These are phyloP conservation scores for Microplitis deprimator DNA, from an alignment of 2,888 invertebrate species.

Conservation along the genomic window DNA sequence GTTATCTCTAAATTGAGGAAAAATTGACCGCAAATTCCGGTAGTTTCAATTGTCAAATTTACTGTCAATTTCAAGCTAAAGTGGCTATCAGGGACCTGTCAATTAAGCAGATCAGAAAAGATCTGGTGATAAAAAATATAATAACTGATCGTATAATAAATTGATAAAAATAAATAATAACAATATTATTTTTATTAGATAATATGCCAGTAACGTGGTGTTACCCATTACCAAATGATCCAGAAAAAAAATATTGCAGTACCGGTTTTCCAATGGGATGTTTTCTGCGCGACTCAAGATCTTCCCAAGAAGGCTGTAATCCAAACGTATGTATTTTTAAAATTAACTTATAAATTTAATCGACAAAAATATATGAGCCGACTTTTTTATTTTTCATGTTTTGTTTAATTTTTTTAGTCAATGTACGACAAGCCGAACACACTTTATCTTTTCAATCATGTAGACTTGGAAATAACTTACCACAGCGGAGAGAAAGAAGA, in stretches of 20 bases:
- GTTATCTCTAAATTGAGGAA: no score
- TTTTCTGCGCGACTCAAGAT: conserved; percentile 76
- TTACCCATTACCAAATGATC: conserved; percentile 78
- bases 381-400: conserved; percentile 3
- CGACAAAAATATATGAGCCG: conserved; percentile 19
- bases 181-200: conserved; percentile 73
- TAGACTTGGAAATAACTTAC: conserved; percentile 93
- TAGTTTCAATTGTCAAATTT: no score
- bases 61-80: no score
- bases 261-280: conserved; percentile 99
- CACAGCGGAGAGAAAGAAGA: conserved; percentile 91
- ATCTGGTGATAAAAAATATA: not conserved
- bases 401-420: conserved; percentile 62
- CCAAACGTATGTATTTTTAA: conserved; percentile 56
- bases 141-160: not conserved
- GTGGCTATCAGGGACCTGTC: no score
- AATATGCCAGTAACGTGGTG: conserved; percentile 99
- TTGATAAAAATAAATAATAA: conserved; percentile 3
- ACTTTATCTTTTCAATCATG: conserved; percentile 97
- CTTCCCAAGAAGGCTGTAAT: conserved; percentile 59
- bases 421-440: conserved; percentile 78
- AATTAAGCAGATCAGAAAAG: no score
- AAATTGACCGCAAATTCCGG: no score
- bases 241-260: conserved; percentile 85
- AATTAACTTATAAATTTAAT: not conserved